Evolutionary conservation across 2,113 vertebrate species (phyloP).

Genomic region (Casuarius casuarius): DNA sequence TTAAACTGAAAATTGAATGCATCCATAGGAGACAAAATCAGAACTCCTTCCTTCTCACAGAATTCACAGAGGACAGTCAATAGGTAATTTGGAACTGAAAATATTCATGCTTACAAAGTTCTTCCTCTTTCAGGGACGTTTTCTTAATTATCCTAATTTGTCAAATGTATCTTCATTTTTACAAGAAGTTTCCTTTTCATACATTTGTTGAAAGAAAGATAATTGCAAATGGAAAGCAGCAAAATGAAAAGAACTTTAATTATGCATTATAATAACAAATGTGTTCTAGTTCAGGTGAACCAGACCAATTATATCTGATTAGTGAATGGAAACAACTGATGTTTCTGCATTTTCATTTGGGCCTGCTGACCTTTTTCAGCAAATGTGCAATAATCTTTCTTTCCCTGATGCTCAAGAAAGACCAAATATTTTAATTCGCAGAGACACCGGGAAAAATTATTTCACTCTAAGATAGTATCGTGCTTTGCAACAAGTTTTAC

Average conservation of each 20-base stretch:
- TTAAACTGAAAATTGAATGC: neutral
- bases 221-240: conserved; percentile 57
- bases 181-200: conserved; percentile 30
- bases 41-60: neutral
- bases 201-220: conserved; percentile 52
- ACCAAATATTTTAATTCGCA: conserved; percentile 50
- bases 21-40: neutral
- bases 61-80: neutral
- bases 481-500: neutral
- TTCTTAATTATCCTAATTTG: conserved; percentile 54
- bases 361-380: conserved; percentile 26
- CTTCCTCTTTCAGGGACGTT: conserved; percentile 28
- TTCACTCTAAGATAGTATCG: neutral
- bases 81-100: conserved; percentile 2
- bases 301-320: conserved; percentile 61
- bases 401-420: neutral
- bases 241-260: conserved; percentile 69
- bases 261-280: conserved; percentile 60
- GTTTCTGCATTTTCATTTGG: conserved; percentile 49
- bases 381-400: conserved; percentile 34
- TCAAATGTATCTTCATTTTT: conserved; percentile 56
- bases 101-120: neutral
- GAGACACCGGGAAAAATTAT: conserved; percentile 27
- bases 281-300: conserved; percentile 59
- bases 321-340: conserved; percentile 65